These are phyloP conservation scores for Melanotus villosus DNA, from an alignment of 2,888 invertebrate genomes.

Conservation along the genomic window DNA sequence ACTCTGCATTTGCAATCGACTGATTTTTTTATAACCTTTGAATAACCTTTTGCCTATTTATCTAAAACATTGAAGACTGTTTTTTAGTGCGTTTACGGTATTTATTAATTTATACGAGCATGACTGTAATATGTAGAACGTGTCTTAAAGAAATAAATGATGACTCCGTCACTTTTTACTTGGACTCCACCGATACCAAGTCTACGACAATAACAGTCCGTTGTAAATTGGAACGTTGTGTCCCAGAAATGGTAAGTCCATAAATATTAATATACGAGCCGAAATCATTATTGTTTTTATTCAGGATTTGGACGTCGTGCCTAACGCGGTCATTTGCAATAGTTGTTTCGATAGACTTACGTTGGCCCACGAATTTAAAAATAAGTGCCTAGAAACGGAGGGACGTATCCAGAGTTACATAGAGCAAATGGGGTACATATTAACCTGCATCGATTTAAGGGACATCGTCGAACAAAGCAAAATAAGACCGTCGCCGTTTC, in stretches of 20 bases:
- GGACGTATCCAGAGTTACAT: conserved; percentile 36
- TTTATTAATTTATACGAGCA: neutral
- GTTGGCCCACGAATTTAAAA: conserved; percentile 37
- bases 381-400: conserved; percentile 40
- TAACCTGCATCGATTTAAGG: conserved; percentile 29
- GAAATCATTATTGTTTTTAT: neutral
- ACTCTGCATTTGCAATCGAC: conserved; percentile 34
- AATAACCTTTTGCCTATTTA: conserved; percentile 19
- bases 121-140: conserved; percentile 38
- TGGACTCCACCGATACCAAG: conserved; percentile 26
- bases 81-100: neutral
- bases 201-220: conserved; percentile 26
- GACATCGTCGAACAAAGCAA: conserved; percentile 30
- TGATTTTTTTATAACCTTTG: conserved; percentile 17
- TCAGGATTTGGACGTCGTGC: conserved; percentile 35
- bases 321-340: conserved; percentile 37
- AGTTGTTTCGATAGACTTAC: conserved; percentile 26
- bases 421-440: conserved; percentile 38
- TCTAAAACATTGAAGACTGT: conserved; percentile 16
- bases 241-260: conserved; percentile 37
- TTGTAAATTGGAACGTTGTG: conserved; percentile 22
- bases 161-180: conserved; percentile 26
- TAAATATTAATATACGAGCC: neutral
- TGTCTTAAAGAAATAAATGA: conserved; percentile 29
- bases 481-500: too few species aligned